Percentiles rank a stretch among this genome's conserved stretches.
phyloP scores from a whole-genome alignment of 92 coral and sea anemone genomes.

The Palythoa grandis region DNA sequence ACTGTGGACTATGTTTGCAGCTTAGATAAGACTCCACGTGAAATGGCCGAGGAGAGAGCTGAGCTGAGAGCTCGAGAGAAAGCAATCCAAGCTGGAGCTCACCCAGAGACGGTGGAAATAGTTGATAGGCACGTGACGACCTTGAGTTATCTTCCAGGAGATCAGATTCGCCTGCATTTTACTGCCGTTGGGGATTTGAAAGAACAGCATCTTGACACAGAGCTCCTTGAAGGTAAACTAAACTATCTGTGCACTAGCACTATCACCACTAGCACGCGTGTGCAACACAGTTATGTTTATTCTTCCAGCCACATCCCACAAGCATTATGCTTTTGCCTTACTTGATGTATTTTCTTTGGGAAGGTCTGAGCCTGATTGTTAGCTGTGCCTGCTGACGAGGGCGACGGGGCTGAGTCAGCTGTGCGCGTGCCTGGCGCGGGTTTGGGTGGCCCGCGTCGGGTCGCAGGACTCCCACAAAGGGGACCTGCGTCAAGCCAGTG shows the following conservation, averaged over 20 bases:
- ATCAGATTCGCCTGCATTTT: slow-evolving; percentile 72
- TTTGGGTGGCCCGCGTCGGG: too few species aligned
- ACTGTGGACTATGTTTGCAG: slow-evolving; percentile 73
- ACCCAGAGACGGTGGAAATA: slow-evolving; percentile 61
- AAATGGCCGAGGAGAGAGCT: slow-evolving; percentile 61
- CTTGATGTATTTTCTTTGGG: too few species aligned
- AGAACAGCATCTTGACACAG: slow-evolving; percentile 18
- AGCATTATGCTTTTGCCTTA: too few species aligned
- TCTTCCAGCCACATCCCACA: too few species aligned
- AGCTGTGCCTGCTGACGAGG: too few species aligned
- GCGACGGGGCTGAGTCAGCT: too few species aligned
- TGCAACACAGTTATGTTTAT: too few species aligned
- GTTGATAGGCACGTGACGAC: slow-evolving; percentile 72
- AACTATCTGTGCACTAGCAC: background rate
- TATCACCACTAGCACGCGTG: background rate
- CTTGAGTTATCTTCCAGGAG: slow-evolving; percentile 81
- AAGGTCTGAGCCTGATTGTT: too few species aligned
- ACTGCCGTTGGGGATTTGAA: slow-evolving; percentile 88
- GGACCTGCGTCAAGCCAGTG: too few species aligned
- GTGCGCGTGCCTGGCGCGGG: too few species aligned
- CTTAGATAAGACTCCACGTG: slow-evolving; percentile 66
- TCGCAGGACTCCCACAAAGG: too few species aligned
- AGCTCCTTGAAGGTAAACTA: background rate
- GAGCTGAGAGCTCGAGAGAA: slow-evolving; percentile 56
- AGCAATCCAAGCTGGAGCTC: slow-evolving; percentile 82